Percentiles rank a stretch among this genome's conserved stretches.
These are phyloP conservation scores for Muntiacus reevesi DNA, from an alignment of 2,113 vertebrate genomes.

Conservation along the genomic window DNA sequence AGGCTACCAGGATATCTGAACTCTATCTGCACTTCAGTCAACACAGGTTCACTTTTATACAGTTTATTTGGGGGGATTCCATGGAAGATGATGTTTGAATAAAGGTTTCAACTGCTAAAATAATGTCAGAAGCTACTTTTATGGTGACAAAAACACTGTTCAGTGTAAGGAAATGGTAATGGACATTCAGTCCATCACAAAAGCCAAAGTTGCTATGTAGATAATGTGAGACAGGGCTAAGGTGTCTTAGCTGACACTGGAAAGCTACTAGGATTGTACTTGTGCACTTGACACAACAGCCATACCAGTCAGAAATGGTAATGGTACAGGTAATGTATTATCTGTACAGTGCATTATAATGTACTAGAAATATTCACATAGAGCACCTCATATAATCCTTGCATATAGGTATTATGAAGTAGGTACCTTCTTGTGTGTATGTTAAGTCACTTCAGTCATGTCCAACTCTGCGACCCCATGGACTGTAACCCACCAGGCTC, in stretches of 20 bases:
- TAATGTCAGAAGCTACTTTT: background rate
- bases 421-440: background rate
- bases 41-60: background rate
- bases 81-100: background rate
- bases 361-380: background rate
- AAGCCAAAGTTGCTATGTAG: no score
- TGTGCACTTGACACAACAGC: no score
- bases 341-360: background rate
- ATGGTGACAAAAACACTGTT: background rate
- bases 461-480: background rate
- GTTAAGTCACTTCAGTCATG: background rate
- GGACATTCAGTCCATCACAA: no score
- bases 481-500: background rate
- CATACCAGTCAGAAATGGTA: no score
- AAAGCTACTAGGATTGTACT: no score
- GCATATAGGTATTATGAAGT: background rate
- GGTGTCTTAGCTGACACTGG: no score
- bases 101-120: background rate
- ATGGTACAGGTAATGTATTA: no score
- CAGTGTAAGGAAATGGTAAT: background rate
- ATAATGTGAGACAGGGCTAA: no score
- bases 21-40: background rate
- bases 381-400: background rate
- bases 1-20: background rate
- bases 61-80: background rate